Base-by-base conservation (phyloP, 2,888 invertebrate genomes). In the Philhelius pedissequus region DNA sequence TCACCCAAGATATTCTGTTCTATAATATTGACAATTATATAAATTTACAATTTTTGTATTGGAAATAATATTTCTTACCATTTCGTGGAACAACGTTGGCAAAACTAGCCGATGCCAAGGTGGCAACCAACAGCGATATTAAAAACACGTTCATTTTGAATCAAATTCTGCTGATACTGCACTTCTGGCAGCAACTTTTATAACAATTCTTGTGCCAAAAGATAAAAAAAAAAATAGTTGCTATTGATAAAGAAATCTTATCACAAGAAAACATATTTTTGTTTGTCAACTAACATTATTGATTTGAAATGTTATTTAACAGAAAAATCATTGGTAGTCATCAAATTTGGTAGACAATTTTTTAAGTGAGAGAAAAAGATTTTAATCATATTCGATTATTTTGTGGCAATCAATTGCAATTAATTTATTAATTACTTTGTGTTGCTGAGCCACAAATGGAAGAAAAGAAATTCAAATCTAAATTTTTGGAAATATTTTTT, bases 81-180 rank as follows among this genome's bases (percentile, higher is more conserved):
- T 27, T 9, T 15, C 27, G 50, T 48, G 86, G 86, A 4, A 87
- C 4, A 4, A 74, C 62, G n/a, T 79, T 84, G 3, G 88, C 88
- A 48, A 32, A 48, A 3, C 86, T 75, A 4, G 89, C 15, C 4
- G 73, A 11, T 11, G 79, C 84, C 76, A 68, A 70, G 1, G 52
- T 38, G 30, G 77, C 62, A 27, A 87, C 9, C 58, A 86, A 27
- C 5, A 79, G 15, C 6, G 62, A 82, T 40, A 50, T 45, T 4
- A 66, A 27, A 25, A 50, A 25, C 54, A 38, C 60, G 9, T 74
- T 83, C 82, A 83, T 83, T 78, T 74, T 69, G 25, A 69, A 56
- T 69, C 27, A 20, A 30, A 15, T 45, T 66, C 52, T 69, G 56
- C 20, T 13, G 9, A 4, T 6, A 15, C 2, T 35, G 8, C 32